Evolutionary conservation across 2,888 invertebrate genomes (phyloP).

Genomic region (Limenitis arthemis): DNA sequence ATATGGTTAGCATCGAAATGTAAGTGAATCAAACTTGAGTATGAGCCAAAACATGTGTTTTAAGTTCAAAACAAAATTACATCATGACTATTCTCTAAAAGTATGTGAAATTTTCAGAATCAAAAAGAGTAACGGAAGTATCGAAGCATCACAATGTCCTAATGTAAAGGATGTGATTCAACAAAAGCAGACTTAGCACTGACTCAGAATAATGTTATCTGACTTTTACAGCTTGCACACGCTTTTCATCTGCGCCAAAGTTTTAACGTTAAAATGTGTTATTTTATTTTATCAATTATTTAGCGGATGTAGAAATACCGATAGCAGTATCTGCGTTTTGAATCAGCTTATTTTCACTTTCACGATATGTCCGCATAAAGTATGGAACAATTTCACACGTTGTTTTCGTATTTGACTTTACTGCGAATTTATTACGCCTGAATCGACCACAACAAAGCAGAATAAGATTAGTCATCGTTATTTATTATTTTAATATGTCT

Average conservation of each 20-base stretch:
- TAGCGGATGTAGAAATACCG: slow-evolving; percentile 45
- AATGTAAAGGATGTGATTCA: slow-evolving; percentile 55
- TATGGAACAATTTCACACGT: slow-evolving; percentile 22
- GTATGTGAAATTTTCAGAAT: slow-evolving; percentile 46
- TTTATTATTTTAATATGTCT: slow-evolving; percentile 31
- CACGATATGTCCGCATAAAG: slow-evolving; percentile 17
- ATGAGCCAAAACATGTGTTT: slow-evolving; percentile 54
- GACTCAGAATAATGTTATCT: slow-evolving; percentile 51
- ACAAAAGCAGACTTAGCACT: slow-evolving; percentile 43
- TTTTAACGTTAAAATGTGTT: slow-evolving; percentile 31
- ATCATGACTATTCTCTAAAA: slow-evolving; percentile 39
- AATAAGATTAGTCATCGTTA: slow-evolving; percentile 33
- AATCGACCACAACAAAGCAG: slow-evolving; percentile 34
- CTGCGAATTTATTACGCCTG: slow-evolving; percentile 33
- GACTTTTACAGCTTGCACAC: slow-evolving; percentile 45
- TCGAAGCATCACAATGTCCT: slow-evolving; percentile 37
- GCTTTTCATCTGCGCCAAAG: slow-evolving; percentile 30
- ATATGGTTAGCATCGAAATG: slow-evolving; percentile 21
- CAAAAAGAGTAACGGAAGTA: slow-evolving; percentile 52
- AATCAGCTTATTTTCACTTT: slow-evolving; percentile 22
- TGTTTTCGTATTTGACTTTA: slow-evolving; percentile 31
- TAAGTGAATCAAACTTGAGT: slow-evolving; percentile 50
- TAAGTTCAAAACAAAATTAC: slow-evolving; percentile 47
- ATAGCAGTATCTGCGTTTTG: slow-evolving; percentile 37
- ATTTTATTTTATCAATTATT: slow-evolving; percentile 48